Evolutionary conservation across 2,888 invertebrate species (phyloP).

Genomic region (Sesia apiformis): DNA sequence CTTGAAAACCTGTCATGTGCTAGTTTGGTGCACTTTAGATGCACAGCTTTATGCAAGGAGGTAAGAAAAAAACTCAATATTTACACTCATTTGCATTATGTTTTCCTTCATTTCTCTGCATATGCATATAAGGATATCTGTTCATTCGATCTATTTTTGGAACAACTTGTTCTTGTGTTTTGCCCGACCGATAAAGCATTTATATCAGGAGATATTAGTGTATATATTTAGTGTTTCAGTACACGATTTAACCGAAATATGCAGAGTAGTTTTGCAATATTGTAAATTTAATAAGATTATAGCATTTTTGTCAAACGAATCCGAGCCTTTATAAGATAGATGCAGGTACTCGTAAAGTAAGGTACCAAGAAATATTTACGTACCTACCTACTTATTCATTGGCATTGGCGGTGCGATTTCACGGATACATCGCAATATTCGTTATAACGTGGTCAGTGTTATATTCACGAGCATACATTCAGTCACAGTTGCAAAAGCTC

Average conservation of each 20-base stretch:
- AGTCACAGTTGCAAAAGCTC: conserved; percentile 7
- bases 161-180: too few species aligned
- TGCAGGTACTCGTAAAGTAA: too few species aligned
- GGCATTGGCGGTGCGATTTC: conserved; percentile 42
- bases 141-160: too few species aligned
- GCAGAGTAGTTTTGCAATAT: too few species aligned
- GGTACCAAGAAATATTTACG: not conserved
- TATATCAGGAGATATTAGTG: too few species aligned
- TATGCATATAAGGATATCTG: too few species aligned
- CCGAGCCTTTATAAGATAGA: too few species aligned
- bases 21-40: not conserved
- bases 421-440: conserved; percentile 28
- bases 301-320: too few species aligned
- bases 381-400: conserved; percentile 6
- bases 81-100: not conserved
- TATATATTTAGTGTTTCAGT: too few species aligned
- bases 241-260: too few species aligned
- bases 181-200: too few species aligned
- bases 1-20: not conserved
- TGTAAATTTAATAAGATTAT: too few species aligned
- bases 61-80: not conserved
- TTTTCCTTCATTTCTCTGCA: not conserved
- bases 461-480: conserved; percentile 7
- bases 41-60: not conserved
- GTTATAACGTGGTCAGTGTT: conserved; percentile 7